A percentile compares a stretch with the other conserved stretches of the same genome.
Conservation (phyloP, 2,113 vertebrate species). For the Crotalus tigris region DNA sequence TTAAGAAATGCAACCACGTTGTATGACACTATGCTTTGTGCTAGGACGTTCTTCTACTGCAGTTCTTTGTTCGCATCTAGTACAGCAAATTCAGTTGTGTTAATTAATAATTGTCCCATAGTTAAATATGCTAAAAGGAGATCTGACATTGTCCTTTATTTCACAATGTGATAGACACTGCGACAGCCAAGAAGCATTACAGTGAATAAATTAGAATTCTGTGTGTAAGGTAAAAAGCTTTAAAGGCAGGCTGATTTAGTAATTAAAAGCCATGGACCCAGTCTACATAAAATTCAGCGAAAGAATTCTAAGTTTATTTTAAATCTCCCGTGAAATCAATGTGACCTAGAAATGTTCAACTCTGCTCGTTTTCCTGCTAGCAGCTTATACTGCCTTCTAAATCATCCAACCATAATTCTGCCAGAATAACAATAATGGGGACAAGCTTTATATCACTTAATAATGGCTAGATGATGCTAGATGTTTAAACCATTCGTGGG, state of each 20-base stretch:
- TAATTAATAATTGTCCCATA: not conserved
- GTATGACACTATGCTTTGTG: not conserved
- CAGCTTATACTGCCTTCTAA: not conserved
- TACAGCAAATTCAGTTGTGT: conserved; percentile 28
- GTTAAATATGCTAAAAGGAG: not conserved
- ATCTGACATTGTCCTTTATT: conserved; percentile 20
- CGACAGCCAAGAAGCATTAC: conserved; percentile 5
- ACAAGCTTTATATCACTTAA: not conserved
- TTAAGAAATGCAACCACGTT: conserved; percentile 6
- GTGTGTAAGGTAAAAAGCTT: conserved; percentile 31
- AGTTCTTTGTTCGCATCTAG: conserved; percentile 16
- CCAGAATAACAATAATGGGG: not conserved
- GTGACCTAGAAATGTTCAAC: not conserved
- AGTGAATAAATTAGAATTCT: conserved; percentile 23
- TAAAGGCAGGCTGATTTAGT: conserved; percentile 33
- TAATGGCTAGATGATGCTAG: not conserved
- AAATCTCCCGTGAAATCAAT: not conserved
- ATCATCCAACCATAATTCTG: not conserved
- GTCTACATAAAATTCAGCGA: not conserved
- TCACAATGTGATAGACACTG: conserved; percentile 1
- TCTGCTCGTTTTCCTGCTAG: not conserved
- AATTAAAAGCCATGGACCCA: conserved; percentile 39
- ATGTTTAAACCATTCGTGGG: not conserved
- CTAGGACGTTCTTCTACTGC: not conserved
- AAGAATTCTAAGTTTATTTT: not conserved